Base-by-base conservation (phyloP, 2,888 invertebrate species). In the Macrosiphum euphorbiae region DNA sequence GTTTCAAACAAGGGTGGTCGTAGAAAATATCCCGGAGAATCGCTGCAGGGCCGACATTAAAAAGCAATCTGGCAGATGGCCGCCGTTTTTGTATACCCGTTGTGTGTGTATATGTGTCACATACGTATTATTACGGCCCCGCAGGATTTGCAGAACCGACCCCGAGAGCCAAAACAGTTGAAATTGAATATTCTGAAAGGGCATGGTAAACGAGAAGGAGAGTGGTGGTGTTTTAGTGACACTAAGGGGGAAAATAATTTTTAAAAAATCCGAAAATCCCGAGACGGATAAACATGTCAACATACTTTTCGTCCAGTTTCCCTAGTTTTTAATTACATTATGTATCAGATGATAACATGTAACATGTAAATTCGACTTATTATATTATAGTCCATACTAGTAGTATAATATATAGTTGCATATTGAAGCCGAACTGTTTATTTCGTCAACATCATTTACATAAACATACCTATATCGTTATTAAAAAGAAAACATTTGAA, bases 31-130 rank as follows among this genome's bases (percentile, higher is more conserved):
- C 61, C 90, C 86, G 41, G 50, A 89, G 58, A 67, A 90, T 52
- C 86, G 94, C 67, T 90, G 35, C 67, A 44, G 94, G 90, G 90
- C 26, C 41, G 58, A 85, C 94, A 90, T 94, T 94, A 94, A 94
- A 94, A 94, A 94, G 90, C 90, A 94, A 94, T 94, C 94, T 94
- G 94, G 90, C 94, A 94, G 94, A 94, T 94, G 94, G 94, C 50
- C 94, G 86, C 52, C 52, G 87, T 78, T 94, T 85, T 90, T 90
- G 47, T 61, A 35, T 35, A 55, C 44, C 4, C 89, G 85, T 47
- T 86, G 52, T 67, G 58, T 67, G 58, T 50, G 58, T 92, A 89
- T 67, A 89, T 89, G 84, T 85, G 89, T 55, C 92, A 84, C 89
- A 90, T 84, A 47, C 90, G 90, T 90, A 90, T 90, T 94, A 94